Evolutionary conservation across 2,113 vertebrate species (phyloP).

Genomic region (Corythoichthys haematopterus): DNA sequence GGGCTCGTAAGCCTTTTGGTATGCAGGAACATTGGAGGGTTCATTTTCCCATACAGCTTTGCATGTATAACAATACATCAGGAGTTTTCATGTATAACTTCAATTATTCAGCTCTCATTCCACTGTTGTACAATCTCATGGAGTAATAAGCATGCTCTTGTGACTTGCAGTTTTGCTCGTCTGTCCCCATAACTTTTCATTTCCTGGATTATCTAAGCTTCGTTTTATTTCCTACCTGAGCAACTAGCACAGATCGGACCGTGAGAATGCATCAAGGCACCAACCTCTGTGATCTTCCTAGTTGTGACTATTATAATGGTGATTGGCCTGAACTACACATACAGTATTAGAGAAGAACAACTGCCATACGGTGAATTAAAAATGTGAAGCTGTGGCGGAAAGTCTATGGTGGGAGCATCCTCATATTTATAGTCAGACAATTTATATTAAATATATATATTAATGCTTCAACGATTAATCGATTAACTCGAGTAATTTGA

Average conservation of each 20-base stretch:
- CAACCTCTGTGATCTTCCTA: not conserved
- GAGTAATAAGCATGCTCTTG: slow-evolving; percentile 26
- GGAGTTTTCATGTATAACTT: slow-evolving; percentile 16
- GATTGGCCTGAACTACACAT: slow-evolving; percentile 15
- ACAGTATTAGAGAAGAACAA: slow-evolving; percentile 7
- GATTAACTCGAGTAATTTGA: too few relatives aligned
- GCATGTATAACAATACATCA: slow-evolving; percentile 2
- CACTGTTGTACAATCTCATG: slow-evolving; percentile 24
- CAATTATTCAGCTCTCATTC: slow-evolving; percentile 16
- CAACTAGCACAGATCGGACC: slow-evolving; percentile 10
- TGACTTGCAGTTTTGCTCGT: slow-evolving; percentile 17
- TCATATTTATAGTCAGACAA: too few relatives aligned
- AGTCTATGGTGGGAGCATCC: not conserved
- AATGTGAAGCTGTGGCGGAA: not conserved
- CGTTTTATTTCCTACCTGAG: slow-evolving; percentile 30
- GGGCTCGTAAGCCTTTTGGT: slow-evolving; percentile 28
- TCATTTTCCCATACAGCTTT: slow-evolving; percentile 20
- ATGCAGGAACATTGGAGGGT: slow-evolving; percentile 6
- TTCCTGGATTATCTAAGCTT: slow-evolving; percentile 52
- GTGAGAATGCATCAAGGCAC: slow-evolving; percentile 32
- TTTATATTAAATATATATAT: too few relatives aligned
- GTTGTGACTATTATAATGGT: slow-evolving; percentile 30
- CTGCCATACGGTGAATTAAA: slow-evolving; percentile 1
- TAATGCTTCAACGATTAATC: too few relatives aligned
- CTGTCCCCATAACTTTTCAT: slow-evolving; percentile 42